Conservation (phyloP, 2,113 vertebrate genomes). For the Antennarius striatus region DNA sequence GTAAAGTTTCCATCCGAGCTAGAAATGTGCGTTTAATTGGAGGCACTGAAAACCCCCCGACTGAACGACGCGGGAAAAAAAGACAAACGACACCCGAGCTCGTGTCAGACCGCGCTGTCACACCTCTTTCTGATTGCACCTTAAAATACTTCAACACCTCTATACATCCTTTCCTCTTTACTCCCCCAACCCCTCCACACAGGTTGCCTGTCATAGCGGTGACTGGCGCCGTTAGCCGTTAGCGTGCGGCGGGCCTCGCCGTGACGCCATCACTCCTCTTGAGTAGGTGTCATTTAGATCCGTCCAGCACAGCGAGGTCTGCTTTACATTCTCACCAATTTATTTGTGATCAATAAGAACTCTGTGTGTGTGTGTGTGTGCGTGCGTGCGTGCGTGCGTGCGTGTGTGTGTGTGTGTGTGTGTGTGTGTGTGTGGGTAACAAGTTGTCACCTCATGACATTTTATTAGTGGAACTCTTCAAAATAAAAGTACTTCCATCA, state of each 20-base stretch:
- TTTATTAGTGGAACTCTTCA: background rate
- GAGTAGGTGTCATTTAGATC: constrained; percentile 44
- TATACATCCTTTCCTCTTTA: background rate
- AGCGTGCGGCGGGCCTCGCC: background rate
- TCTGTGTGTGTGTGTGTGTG: background rate
- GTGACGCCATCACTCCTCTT: constrained; percentile 23
- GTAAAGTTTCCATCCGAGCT: no score
- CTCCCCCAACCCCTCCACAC: background rate
- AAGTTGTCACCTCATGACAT: no score
- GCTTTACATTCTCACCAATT: constrained; percentile 53
- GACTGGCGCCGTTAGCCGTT: constrained; percentile 14
- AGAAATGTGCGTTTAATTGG: no score
- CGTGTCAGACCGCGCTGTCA: background rate
- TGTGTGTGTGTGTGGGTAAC: no score
- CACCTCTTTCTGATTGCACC: constrained; percentile 13
- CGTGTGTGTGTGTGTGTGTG: background rate
- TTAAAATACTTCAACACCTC: constrained; percentile 8
- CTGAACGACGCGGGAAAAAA: no score
- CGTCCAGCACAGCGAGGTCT: constrained; percentile 21
- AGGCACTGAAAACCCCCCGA: no score
- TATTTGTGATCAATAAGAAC: constrained; percentile 29
- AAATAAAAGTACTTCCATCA: no score
- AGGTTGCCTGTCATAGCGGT: constrained; percentile 9
- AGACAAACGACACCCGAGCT: no score
- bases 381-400: background rate